phyloP scores from a whole-genome alignment of 1,140 invertebrate species.

The Tetramorium alpestre region DNA sequence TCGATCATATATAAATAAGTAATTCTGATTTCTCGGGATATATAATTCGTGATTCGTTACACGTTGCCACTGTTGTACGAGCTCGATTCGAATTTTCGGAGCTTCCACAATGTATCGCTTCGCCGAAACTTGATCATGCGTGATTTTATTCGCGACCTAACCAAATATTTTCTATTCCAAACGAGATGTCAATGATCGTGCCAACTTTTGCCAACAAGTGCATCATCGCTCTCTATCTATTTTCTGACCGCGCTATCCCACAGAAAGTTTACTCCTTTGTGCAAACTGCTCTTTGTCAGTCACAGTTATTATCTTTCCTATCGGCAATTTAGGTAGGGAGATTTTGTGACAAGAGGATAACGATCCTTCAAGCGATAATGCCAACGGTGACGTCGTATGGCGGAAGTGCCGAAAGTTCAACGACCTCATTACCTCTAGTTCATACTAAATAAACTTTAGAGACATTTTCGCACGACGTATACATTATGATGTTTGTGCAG shows the following conservation, averaged over 20 bases:
- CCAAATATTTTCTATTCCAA: background rate
- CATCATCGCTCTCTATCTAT: background rate
- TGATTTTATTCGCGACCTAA: background rate
- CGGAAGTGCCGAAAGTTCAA: conserved; percentile 17
- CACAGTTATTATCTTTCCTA: conserved; percentile 33
- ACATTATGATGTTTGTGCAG: background rate
- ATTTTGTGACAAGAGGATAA: conserved; percentile 38
- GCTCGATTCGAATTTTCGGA: background rate
- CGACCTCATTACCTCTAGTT: background rate
- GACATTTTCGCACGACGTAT: background rate
- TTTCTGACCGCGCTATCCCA: background rate
- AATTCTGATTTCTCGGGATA: background rate
- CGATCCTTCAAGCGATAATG: conserved; percentile 23
- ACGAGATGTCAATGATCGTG: background rate
- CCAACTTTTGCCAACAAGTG: background rate
- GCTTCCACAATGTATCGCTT: no score
- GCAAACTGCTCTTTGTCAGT: conserved; percentile 20
- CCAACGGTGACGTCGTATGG: background rate
- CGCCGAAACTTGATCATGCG: background rate
- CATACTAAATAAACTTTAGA: conserved; percentile 1
- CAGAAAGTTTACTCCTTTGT: conserved; percentile 1
- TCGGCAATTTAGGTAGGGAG: conserved; percentile 63
- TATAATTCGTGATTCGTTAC: background rate
- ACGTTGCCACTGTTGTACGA: background rate
- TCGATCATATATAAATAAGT: background rate